Conservation (phyloP, 1,140 invertebrate genomes). For the Sesamia nonagrioides region DNA sequence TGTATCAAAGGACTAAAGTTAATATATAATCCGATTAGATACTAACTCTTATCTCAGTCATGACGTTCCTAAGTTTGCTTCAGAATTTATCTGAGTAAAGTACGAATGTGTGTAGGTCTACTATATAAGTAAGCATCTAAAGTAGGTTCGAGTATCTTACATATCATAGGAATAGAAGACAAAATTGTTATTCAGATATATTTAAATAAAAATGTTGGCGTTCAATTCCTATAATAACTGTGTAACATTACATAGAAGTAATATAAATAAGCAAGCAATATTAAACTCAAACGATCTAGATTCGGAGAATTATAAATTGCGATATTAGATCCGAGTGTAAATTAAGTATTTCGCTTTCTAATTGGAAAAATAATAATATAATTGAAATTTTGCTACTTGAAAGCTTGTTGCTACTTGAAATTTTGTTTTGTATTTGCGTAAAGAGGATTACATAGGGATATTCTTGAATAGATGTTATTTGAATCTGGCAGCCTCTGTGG, state of each 20-base stretch:
- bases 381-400: too few species aligned
- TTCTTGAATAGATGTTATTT: too few species aligned
- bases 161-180: too few species aligned
- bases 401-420: too few species aligned
- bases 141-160: too few species aligned
- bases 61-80: neutral
- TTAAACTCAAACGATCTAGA: constrained; percentile 30
- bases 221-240: neutral
- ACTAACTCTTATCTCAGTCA: constrained; percentile 1
- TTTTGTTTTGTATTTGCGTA: neutral
- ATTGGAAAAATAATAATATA: constrained; percentile 44
- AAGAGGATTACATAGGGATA: too few species aligned
- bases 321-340: constrained; percentile 37
- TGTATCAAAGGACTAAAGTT: constrained; percentile 35
- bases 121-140: too few species aligned
- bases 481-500: too few species aligned
- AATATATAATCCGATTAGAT: constrained; percentile 41
- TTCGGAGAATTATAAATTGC: constrained; percentile 30
- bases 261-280: constrained; percentile 36
- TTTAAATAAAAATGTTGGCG: neutral
- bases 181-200: too few species aligned
- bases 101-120: too few species aligned
- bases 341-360: constrained; percentile 33
- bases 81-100: neutral
- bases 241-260: neutral